phyloP scores from a whole-genome alignment of 2,888 invertebrate genomes.

The Phoenoteleia sp. region DNA sequence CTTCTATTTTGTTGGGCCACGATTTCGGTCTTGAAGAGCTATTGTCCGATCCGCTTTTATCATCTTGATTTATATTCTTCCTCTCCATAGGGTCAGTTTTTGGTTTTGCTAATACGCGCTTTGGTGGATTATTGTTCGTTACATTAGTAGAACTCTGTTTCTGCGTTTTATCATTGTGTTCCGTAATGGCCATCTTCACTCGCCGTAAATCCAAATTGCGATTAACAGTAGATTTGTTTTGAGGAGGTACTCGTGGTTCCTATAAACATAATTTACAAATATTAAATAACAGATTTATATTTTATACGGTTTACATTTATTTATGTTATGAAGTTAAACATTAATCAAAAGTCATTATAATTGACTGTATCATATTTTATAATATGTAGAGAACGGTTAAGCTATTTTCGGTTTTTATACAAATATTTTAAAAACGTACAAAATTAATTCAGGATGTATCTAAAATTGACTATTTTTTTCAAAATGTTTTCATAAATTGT shows the following conservation, averaged over 20 bases:
- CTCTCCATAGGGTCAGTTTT: conserved; percentile 85
- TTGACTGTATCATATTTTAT: too few relatives aligned
- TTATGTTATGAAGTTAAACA: too few relatives aligned
- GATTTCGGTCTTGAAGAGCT: conserved; percentile 82
- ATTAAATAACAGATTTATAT: too few relatives aligned
- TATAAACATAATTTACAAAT: too few relatives aligned
- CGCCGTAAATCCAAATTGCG: conserved; percentile 85
- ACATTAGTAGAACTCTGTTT: conserved; percentile 77
- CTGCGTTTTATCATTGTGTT: conserved; percentile 83
- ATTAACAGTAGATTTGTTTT: conserved; percentile 80
- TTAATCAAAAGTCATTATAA: too few relatives aligned
- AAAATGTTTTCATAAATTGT: too few relatives aligned
- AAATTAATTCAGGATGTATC: too few relatives aligned
- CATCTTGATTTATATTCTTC: conserved; percentile 80
- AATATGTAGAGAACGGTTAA: too few relatives aligned
- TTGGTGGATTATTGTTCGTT: conserved; percentile 73
- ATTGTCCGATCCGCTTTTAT: conserved; percentile 77
- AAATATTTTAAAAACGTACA: too few relatives aligned
- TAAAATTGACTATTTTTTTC: too few relatives aligned
- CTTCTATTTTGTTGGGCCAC: conserved; percentile 85
- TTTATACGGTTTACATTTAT: too few relatives aligned
- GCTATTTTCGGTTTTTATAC: too few relatives aligned
- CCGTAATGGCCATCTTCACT: conserved; percentile 86
- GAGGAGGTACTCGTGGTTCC: conserved; percentile 80
- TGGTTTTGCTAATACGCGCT: conserved; percentile 81